phyloP scores from a whole-genome alignment of 2,797 vertebrate genomes.

The Cottoperca gobio region DNA sequence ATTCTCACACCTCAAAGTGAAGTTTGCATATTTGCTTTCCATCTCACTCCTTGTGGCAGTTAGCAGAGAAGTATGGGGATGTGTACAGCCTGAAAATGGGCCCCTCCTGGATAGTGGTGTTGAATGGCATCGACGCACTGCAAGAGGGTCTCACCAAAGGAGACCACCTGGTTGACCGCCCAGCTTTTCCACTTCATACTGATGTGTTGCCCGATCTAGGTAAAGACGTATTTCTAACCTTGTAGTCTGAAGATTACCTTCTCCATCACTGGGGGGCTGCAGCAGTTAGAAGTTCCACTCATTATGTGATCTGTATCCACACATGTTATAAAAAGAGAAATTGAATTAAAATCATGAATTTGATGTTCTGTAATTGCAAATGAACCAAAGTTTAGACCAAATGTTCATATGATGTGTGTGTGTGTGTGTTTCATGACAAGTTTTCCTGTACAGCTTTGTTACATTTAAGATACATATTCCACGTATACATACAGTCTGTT shows the following conservation, averaged over 20 bases:
- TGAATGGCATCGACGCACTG: conserved; percentile 60
- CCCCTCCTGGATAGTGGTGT: not conserved
- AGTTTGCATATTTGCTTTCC: not conserved
- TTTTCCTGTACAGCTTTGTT: not conserved
- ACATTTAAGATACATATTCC: not conserved
- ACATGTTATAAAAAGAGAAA: no score
- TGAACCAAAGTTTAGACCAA: not conserved
- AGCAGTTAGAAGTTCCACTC: not conserved
- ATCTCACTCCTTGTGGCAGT: conserved; percentile 53
- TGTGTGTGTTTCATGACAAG: not conserved
- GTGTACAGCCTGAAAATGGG: conserved; percentile 53
- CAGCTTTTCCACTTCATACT: not conserved
- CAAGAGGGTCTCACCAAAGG: conserved; percentile 62
- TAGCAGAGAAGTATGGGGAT: conserved; percentile 75
- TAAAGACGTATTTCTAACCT: not conserved
- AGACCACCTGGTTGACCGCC: conserved; percentile 70
- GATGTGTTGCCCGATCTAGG: not conserved
- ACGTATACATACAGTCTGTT: not conserved
- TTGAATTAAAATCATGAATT: not conserved
- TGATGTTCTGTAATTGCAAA: not conserved
- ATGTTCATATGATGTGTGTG: not conserved
- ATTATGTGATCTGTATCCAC: no score
- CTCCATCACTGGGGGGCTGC: not conserved
- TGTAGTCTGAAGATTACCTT: not conserved
- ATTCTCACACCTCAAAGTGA: not conserved